Base-by-base conservation (phyloP, 2,888 invertebrate genomes). In the Odontocerum albicorne region DNA sequence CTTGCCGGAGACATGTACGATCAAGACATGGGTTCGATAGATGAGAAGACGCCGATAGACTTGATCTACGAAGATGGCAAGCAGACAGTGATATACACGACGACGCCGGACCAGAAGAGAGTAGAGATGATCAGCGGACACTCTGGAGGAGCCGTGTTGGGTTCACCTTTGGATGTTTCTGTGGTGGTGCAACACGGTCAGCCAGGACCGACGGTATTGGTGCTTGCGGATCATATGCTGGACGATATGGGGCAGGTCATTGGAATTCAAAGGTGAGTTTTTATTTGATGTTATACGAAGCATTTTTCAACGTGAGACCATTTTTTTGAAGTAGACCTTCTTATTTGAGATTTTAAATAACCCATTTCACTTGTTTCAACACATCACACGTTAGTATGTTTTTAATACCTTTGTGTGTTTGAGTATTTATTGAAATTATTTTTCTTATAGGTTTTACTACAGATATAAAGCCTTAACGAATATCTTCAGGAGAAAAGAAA, bases 21-120 rank as follows among this genome's bases (percentile, higher is more conserved):
- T 61, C 74, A 75, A 63, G 74, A 75, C 62, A 72, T 79, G 77
- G 72, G 75, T 62, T 72, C 74, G 12, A 73, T 79, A 21, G 85
- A 86, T 65, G 84, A 85, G 70, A 86, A 86, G 67, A 87, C 79
- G 46, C 87, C 89, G 63, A 89, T 90, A 69, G 90, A 90, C 71
- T 75, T 90, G 65, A 90, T 90, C 66, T 90, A 90, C 72, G 89
- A 90, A 67, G 90, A 90, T 66, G 90, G 90, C 40, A 89, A 88
- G 68, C 89, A 90, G 69, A 90, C 90, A 2, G 89, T 90, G 57
- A 90, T 90, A 69, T 90, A 90, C 66, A 90, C 90, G 46, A 86
- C 87, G 57, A 83, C 84, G 8, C 86, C 86, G 54, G 89, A 90
- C 67, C 88, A 89, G 67, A 89, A 90, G 70, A 84, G 88, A 39